phyloP scores from a whole-genome alignment of 1,140 invertebrate species.

The Brachystomella parvula region DNA sequence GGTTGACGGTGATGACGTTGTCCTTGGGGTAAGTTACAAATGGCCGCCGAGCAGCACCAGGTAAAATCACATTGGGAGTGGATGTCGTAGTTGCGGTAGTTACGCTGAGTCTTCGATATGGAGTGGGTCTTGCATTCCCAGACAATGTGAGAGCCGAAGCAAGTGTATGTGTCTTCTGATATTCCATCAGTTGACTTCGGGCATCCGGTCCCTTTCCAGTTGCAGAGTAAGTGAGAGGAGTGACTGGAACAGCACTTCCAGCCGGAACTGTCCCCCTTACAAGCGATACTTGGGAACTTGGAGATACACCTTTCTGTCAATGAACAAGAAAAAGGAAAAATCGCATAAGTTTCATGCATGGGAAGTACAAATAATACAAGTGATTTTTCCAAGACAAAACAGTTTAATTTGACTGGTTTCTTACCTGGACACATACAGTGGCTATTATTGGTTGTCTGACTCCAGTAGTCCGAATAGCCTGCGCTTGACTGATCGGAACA shows the following conservation, averaged over 20 bases:
- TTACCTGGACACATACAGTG: not conserved
- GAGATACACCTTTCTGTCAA: no score
- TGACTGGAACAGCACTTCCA: no score
- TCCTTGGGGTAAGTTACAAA: not conserved
- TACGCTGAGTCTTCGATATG: not conserved
- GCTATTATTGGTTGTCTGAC: not conserved
- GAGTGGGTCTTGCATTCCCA: not conserved
- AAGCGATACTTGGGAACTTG: no score
- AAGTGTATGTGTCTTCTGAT: not conserved
- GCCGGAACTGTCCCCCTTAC: no score
- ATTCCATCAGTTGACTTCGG: not conserved
- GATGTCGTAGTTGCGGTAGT: not conserved
- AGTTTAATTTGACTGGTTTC: not conserved
- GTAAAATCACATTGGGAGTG: no score
- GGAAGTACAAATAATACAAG: no score
- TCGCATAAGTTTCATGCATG: no score
- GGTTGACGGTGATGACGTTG: not conserved
- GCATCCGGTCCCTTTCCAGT: not conserved
- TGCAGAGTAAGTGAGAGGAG: not conserved
- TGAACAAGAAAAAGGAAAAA: no score
- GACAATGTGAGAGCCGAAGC: not conserved
- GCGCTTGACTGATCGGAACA: not conserved
- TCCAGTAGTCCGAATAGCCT: not conserved
- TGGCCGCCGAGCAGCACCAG: not conserved
- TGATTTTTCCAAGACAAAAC: not conserved